Conservation (phyloP, 2,888 invertebrate genomes). For the Gibbula magus region DNA sequence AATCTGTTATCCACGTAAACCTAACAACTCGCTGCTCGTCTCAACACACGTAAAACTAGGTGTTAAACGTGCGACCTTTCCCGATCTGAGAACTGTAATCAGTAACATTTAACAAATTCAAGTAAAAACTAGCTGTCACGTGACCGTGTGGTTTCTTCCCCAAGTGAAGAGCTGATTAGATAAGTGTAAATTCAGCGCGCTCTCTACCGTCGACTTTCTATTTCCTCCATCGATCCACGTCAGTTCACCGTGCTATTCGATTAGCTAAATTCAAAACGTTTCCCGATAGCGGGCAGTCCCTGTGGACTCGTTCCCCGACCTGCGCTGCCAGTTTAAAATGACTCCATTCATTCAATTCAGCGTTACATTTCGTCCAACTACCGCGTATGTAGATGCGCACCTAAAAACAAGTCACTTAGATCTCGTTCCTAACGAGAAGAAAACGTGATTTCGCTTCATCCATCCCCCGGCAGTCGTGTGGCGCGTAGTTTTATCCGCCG, state of each 20-base stretch:
- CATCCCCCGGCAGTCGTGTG: neutral
- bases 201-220: neutral
- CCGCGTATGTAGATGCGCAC: neutral
- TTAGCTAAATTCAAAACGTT: neutral
- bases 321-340: neutral
- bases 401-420: neutral
- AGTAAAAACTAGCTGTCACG: too few relatives aligned
- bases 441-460: slow-evolving; percentile 4
- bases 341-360: neutral
- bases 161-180: too few relatives aligned
- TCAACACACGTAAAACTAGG: too few relatives aligned
- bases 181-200: too few relatives aligned
- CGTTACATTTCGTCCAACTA: neutral
- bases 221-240: neutral
- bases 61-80: too few relatives aligned
- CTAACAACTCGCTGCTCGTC: too few relatives aligned
- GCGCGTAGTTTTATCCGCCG: neutral
- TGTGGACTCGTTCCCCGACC: neutral
- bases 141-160: too few relatives aligned
- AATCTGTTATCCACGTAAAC: too few relatives aligned
- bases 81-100: too few relatives aligned
- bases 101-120: too few relatives aligned
- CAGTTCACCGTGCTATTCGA: neutral
- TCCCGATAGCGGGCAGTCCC: neutral
- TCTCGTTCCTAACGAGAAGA: neutral